Evolutionary conservation across 2,797 vertebrate genomes (phyloP).

Genomic region (Hydrophis major): DNA sequence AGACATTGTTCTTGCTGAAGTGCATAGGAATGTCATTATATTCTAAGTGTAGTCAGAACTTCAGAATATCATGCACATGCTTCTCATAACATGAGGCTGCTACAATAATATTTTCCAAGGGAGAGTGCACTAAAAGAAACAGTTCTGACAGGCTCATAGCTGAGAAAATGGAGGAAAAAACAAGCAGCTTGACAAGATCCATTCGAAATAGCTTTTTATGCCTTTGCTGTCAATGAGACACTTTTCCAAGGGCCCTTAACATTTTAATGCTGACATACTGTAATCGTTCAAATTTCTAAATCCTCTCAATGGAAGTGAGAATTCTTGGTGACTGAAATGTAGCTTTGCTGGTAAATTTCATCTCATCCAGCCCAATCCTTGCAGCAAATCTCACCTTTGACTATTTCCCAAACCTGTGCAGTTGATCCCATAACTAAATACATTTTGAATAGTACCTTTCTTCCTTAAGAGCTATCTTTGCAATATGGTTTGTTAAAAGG

Average conservation of each 20-base stretch:
- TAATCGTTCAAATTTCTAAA: background rate
- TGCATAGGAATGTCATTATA: background rate
- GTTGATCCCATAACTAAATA: background rate
- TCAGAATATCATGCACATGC: background rate
- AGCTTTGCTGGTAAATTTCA: background rate
- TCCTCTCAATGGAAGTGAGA: background rate
- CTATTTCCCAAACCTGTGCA: background rate
- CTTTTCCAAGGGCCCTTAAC: background rate
- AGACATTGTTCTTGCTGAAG: background rate
- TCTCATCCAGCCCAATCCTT: background rate
- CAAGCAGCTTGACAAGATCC: background rate
- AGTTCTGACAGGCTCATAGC: too few relatives aligned
- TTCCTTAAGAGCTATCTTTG: background rate
- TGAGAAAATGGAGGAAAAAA: background rate
- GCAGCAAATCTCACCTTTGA: background rate
- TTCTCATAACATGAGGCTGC: background rate
- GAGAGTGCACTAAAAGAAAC: background rate
- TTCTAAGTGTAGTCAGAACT: background rate
- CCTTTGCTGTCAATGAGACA: background rate
- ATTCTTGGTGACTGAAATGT: background rate
- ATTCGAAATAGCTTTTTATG: background rate
- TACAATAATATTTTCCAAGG: background rate
- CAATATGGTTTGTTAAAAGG: background rate
- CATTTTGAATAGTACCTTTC: background rate
- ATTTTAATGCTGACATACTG: background rate